These are phyloP conservation scores for Catharus bicknelli DNA, from an alignment of 2,113 vertebrate species.

Conservation along the genomic window DNA sequence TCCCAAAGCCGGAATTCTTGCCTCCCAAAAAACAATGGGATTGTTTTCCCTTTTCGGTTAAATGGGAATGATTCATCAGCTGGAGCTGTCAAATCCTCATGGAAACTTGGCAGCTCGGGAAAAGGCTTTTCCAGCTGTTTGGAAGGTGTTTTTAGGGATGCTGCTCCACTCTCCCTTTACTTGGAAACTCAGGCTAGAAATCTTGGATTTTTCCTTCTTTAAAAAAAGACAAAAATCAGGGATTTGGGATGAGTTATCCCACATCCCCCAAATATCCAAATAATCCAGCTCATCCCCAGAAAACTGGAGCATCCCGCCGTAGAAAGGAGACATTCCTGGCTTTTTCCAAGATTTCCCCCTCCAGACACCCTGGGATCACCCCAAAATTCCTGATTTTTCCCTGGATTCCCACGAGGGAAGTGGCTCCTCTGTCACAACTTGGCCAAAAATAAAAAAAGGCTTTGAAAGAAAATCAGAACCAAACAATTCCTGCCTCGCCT, in stretches of 20 bases:
- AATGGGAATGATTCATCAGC: not conserved
- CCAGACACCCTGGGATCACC: not conserved
- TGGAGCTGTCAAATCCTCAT: not conserved
- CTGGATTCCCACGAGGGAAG: not conserved
- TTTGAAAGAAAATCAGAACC: conserved; percentile 9
- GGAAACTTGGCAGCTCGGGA: not conserved
- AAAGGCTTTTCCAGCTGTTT: conserved; percentile 31
- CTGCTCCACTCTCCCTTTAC: not conserved
- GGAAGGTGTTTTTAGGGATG: not conserved
- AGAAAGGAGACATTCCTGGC: not conserved
- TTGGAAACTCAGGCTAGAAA: not conserved
- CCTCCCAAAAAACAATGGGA: not conserved
- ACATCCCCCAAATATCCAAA: not conserved
- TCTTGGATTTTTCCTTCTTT: rapidly evolving
- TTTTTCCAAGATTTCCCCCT: not conserved
- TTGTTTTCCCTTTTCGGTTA: not conserved
- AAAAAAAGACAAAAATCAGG: not conserved
- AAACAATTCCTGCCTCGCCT: not conserved
- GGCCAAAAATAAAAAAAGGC: not conserved
- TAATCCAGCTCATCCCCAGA: not conserved
- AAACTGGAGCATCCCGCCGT: rapidly evolving
- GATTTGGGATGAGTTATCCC: not conserved
- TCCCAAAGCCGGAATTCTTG: not conserved
- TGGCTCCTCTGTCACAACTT: not conserved
- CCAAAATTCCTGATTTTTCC: not conserved